Percentiles rank a stretch among this genome's conserved stretches.
These are phyloP conservation scores for Tarsius wallacei DNA, from an alignment of 2,797 vertebrate species.

Conservation along the genomic window DNA sequence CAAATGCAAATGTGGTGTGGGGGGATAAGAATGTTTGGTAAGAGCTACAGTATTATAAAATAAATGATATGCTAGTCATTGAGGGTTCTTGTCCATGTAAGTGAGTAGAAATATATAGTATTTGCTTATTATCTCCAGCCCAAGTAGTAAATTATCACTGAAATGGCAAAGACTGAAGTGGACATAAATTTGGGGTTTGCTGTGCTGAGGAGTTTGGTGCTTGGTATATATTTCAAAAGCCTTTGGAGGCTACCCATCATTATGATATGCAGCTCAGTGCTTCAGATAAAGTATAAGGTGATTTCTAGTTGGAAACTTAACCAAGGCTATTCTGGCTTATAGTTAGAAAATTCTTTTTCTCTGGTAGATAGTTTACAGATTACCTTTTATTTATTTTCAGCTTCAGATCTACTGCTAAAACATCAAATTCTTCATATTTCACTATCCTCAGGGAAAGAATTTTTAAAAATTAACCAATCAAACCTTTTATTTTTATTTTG, in stretches of 20 bases:
- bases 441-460: background rate
- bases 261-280: constrained; percentile 53
- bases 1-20: constrained; percentile 56
- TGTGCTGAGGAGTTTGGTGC: constrained; percentile 67
- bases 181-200: constrained; percentile 83
- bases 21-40: constrained; percentile 36
- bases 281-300: constrained; percentile 49
- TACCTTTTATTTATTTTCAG: background rate
- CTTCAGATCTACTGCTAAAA: background rate
- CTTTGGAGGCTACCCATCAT: constrained; percentile 75
- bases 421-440: background rate
- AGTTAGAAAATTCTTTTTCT: background rate
- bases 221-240: constrained; percentile 78
- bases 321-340: background rate
- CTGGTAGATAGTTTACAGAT: background rate
- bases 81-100: constrained; percentile 66
- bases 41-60: constrained; percentile 62
- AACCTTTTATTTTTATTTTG: background rate
- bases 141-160: constrained; percentile 72
- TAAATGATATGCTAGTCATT: constrained; percentile 71
- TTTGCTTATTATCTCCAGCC: constrained; percentile 83
- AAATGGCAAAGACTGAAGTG: constrained; percentile 80
- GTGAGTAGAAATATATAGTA: constrained; percentile 75
- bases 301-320: constrained; percentile 66
- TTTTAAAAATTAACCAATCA: background rate